A percentile compares a stretch with the other conserved stretches of the same genome.
Conservation (phyloP, 92 coral and sea anemone species). For the Scolanthus callimorphus region DNA sequence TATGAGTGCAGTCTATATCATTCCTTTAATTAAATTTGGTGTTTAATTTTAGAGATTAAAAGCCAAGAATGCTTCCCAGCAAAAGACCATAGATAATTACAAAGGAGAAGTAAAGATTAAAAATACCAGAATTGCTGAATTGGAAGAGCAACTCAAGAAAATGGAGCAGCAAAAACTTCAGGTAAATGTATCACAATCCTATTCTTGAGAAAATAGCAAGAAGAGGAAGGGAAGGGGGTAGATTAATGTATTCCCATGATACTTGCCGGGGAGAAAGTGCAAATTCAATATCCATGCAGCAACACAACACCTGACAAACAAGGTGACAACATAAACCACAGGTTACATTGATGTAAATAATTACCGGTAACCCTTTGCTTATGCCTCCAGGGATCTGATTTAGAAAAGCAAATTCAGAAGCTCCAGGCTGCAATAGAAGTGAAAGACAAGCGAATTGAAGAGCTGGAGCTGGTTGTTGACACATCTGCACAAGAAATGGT, state of each 20-base stretch:
- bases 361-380: no score
- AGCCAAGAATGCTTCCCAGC: constrained; percentile 57
- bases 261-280: no score
- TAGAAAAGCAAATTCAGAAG: constrained; percentile 32
- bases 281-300: no score
- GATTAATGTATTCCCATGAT: neutral
- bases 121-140: constrained; percentile 39
- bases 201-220: neutral
- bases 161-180: neutral
- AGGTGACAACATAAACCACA: no score
- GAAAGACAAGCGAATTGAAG: constrained; percentile 45
- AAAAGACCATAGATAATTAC: constrained; percentile 62
- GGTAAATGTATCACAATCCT: neutral
- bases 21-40: no score
- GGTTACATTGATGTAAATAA: no score
- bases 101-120: constrained; percentile 62
- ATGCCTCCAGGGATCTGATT: constrained; percentile 50
- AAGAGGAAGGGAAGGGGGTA: neutral
- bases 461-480: constrained; percentile 21
- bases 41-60: constrained; percentile 53
- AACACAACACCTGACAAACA: no score
- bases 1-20: no score
- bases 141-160: constrained; percentile 39
- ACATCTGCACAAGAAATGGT: constrained; percentile 31
- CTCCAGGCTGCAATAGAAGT: constrained; percentile 31